phyloP scores from a whole-genome alignment of 92 coral and sea anemone genomes.

The Chrysogorgia sp. region DNA sequence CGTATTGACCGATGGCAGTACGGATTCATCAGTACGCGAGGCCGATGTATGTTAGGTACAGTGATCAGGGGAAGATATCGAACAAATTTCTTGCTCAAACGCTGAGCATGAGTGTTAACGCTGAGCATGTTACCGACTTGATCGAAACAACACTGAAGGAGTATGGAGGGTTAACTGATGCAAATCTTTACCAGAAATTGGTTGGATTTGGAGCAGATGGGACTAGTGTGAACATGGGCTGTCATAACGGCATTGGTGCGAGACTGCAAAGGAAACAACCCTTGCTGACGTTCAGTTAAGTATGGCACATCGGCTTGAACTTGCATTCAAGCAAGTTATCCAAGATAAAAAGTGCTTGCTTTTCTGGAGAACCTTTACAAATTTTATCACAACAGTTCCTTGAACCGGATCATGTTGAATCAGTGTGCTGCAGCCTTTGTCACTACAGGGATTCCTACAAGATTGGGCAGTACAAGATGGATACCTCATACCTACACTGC shows the following conservation, averaged over 20 bases:
- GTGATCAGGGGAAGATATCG: too few species aligned
- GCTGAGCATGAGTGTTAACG: too few species aligned
- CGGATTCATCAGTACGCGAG: too few species aligned
- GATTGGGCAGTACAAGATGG: conserved; percentile 30
- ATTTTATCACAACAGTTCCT: conserved; percentile 34
- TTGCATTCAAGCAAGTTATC: conserved; percentile 37
- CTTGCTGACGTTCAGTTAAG: conserved; percentile 34
- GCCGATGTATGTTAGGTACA: too few species aligned
- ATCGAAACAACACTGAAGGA: conserved; percentile 28
- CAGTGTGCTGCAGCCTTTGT: conserved; percentile 27
- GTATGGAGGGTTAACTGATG: conserved; percentile 42
- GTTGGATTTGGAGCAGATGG: too few species aligned
- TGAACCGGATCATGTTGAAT: conserved; percentile 26
- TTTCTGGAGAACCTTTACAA: conserved; percentile 34
- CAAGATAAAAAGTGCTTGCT: conserved; percentile 28
- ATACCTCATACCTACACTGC: too few species aligned
- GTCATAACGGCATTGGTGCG: conserved; percentile 33
- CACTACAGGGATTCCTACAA: conserved; percentile 40
- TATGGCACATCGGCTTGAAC: conserved; percentile 43
- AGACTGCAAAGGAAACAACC: conserved; percentile 37
- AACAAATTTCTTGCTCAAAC: too few species aligned
- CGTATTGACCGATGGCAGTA: too few species aligned
- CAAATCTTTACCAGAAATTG: conserved; percentile 23
- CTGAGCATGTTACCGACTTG: conserved; percentile 1
- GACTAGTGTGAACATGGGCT: too few species aligned